Base-by-base conservation (phyloP, 2,797 vertebrate genomes). In the Bradypodion pumilum region DNA sequence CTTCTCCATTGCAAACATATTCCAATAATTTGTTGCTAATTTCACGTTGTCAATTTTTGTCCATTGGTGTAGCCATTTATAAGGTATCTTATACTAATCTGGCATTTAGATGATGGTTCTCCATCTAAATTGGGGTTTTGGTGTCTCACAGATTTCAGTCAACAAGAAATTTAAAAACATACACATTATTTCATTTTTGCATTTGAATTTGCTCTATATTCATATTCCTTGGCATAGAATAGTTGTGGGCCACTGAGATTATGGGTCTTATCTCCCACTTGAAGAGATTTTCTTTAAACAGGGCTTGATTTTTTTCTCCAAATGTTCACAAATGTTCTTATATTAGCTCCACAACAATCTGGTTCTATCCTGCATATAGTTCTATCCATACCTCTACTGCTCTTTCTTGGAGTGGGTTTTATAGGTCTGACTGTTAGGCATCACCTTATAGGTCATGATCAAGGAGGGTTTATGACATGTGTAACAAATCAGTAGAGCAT, bases 121-220 rank as follows among this genome's bases (percentile, higher is more conserved):
- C 52, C 29, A 82, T 1, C 2, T 0, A 0, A 23, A 1, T 0
- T 44, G 5, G 0, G 25, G 10, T 40, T 63, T 63, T 44, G 19
- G n/a, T 35, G 9, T 60, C 13, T 13, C n/a, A 74, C 5, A 13
- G 37, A 46, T 7, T 70, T 80, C 69, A 73, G 44, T n/a, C n/a
- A n/a, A n/a, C 29, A 46, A 16, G 1, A 52, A 19, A 16, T 19
- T 44, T 2, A 4, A 74, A 4, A n/a, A 32, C 40, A 12, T 74
- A 65, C 37, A 8, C 12, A 9, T 13, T 52, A 13, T 56, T 32
- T 16, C 35, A 52, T 52, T 52, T 25, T 3, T 32, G 25, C 35
- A 46, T 73, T 46, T 73, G 42, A 46, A 73, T 7, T 46, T 73
- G 7, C 46, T 29, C 5, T n/a, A 7, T 8, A 74, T 44, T 27